phyloP scores from a whole-genome alignment of 92 coral and sea anemone genomes.

The Zoanthus gigantus region DNA sequence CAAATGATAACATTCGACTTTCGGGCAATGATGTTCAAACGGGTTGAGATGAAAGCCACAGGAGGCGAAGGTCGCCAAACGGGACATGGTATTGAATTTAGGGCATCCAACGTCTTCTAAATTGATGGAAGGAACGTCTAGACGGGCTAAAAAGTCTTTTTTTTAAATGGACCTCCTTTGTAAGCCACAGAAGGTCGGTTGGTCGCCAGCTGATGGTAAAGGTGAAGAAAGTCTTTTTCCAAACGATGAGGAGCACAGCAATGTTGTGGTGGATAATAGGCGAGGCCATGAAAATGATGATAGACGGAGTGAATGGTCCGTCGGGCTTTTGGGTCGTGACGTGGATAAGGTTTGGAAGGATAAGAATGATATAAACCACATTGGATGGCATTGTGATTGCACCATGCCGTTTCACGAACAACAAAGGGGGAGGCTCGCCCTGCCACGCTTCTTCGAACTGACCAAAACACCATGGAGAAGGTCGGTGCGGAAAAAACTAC shows the following conservation, averaged over 20 bases:
- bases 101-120: constrained; percentile 13
- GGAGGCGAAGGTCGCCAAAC: neutral
- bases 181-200: neutral
- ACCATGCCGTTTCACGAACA: neutral
- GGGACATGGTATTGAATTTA: neutral
- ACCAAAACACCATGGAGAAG: neutral
- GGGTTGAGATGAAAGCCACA: constrained; percentile 1
- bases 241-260: neutral
- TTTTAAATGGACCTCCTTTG: constrained; percentile 18
- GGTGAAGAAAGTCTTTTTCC: neutral
- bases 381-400: neutral
- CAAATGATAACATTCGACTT: constrained; percentile 18
- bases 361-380: neutral
- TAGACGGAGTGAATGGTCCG: neutral
- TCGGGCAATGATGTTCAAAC: constrained; percentile 5
- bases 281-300: neutral
- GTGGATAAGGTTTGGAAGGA: neutral
- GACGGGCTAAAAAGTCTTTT: neutral
- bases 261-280: neutral
- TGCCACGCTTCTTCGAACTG: no score
- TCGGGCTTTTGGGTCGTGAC: neutral
- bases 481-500: neutral
- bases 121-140: neutral
- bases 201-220: neutral
- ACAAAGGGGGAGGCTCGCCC: no score